Base-by-base conservation (phyloP, 1,140 invertebrate species). In the Chironomus striatipennis region DNA sequence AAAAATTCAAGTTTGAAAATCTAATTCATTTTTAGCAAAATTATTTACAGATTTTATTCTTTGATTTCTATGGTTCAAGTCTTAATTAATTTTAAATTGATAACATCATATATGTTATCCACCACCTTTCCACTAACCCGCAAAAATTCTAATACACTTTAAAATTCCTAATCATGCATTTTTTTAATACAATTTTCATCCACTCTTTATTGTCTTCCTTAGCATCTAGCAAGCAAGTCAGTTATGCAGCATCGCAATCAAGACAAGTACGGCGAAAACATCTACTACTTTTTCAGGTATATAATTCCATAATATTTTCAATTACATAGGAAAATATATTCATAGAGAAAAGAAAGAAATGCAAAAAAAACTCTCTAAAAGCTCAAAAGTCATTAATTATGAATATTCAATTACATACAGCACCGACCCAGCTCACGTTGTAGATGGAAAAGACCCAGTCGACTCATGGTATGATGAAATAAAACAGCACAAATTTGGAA, bases 171-270 rank as follows among this genome's bases (percentile, higher is more conserved):
- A 1, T 34, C 24, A 34, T 34, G 5, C 24, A 34, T 34, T 34
- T 34, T 5, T 34, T 34, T n/a, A n/a, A 34, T 34, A 34, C n/a
- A 34, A 34, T 34, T 34, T 5, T 34, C 24, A 34, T 34, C 24
- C 24, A 34, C n/a, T n/a, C n/a, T 34, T 34, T 34, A 34, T 34
- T 34, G 12, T 73, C 17, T 8, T 42, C 15, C 12, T 20, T 20
- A 74, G 43, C 84, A 88, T 74, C 78, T 93, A 18, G 90, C 90
- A 2, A 80, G 83, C 7, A 86, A 80, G 64, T 86, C 88, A 73
- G 82, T 81, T 43, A 83, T 93, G 77, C 83, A 89, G 75, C 91
- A 93, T 78, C 86, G 90, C 42, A 83, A 85, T n/a, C 85, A 87
- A 74, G 85, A 82, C 75, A 85, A 86, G 67, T 80, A 80, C 73